These are phyloP conservation scores for Gallinago nigripennis DNA, from an alignment of 2,797 vertebrate genomes.

Conservation along the genomic window DNA sequence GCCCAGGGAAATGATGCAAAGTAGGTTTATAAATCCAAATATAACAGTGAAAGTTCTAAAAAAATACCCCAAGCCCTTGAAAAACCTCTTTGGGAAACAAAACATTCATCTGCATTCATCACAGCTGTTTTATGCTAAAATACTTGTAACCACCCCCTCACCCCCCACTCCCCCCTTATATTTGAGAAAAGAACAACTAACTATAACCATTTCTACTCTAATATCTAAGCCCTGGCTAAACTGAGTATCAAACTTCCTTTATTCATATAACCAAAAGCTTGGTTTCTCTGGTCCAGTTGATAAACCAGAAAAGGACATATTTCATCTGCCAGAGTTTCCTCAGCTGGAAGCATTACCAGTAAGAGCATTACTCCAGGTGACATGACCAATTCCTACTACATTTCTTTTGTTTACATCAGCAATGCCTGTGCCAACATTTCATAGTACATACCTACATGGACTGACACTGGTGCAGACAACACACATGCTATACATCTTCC, in stretches of 20 bases:
- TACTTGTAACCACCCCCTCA: neutral
- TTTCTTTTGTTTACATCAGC: neutral
- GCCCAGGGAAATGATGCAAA: neutral
- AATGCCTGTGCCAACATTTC: neutral
- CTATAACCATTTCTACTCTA: neutral
- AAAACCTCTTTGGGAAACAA: neutral
- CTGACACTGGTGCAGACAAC: neutral
- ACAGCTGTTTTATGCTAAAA: neutral
- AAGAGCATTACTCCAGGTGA: neutral
- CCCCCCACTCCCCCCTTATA: neutral
- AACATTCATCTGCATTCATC: neutral
- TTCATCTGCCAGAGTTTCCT: neutral
- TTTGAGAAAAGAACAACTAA: neutral
- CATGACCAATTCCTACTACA: neutral
- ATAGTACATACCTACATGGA: neutral
- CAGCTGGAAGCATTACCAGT: neutral
- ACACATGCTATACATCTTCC: fast-evolving
- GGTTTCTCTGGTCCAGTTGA: neutral
- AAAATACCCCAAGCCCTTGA: neutral
- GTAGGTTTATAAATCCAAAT: neutral
- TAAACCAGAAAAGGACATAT: neutral
- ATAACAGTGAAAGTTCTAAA: neutral
- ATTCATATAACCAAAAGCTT: neutral
- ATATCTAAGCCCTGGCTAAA: neutral
- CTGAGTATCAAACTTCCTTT: neutral